Conservation (phyloP, 2,113 vertebrate species). For the Crypturellus undulatus region DNA sequence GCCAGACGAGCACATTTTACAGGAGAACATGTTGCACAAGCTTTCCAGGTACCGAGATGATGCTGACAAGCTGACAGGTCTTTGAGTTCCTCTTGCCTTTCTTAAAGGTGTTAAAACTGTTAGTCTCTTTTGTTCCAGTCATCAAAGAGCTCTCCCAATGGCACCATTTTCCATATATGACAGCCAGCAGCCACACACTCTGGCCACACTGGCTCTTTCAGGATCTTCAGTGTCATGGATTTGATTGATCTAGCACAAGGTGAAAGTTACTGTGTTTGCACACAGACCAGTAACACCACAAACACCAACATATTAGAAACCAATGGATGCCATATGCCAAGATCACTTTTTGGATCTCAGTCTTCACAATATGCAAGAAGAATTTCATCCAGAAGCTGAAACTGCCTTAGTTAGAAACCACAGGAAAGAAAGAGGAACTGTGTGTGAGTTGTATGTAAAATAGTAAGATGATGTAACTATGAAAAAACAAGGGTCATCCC, state of each 20-base stretch:
- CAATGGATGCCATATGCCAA: not conserved
- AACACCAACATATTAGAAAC: not conserved
- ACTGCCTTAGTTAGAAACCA: not conserved
- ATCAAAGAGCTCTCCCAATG: not conserved
- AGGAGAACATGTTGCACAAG: not conserved
- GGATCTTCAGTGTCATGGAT: too few relatives aligned
- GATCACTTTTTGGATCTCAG: not conserved
- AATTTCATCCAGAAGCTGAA: not conserved
- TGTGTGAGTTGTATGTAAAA: not conserved
- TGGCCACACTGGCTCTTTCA: not conserved
- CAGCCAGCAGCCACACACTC: not conserved
- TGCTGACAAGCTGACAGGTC: not conserved
- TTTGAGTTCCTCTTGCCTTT: not conserved
- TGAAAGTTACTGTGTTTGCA: not conserved
- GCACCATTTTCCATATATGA: not conserved
- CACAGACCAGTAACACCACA: rapidly evolving
- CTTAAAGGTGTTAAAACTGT: not conserved
- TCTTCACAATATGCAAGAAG: not conserved
- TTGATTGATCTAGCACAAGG: not conserved
- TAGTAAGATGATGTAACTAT: not conserved
- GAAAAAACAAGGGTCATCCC: not conserved
- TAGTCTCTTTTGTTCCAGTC: not conserved
- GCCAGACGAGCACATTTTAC: not conserved
- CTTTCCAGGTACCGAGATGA: not conserved
- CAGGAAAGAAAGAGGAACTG: not conserved